Evolutionary conservation across 2,113 vertebrate species (phyloP).

Genomic region (Phylloscopus whistleri): DNA sequence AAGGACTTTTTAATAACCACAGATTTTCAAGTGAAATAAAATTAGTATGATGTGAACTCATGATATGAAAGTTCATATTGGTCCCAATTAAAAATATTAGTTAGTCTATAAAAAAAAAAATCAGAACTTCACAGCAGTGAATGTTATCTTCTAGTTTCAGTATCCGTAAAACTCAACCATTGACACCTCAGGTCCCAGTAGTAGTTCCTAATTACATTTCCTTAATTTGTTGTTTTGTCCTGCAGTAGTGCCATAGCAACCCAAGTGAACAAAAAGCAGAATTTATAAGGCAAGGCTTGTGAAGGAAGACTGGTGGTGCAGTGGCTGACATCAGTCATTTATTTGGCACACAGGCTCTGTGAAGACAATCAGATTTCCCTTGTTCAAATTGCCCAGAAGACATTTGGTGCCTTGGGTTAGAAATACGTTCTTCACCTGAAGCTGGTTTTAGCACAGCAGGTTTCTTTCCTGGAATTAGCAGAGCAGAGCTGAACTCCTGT

Average conservation of each 20-base stretch:
- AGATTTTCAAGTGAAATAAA: neutral
- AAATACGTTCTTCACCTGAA: neutral
- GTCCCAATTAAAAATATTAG: neutral
- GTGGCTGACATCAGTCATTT: neutral
- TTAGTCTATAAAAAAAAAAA: neutral
- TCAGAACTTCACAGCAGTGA: neutral
- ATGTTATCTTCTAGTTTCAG: neutral
- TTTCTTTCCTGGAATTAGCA: neutral
- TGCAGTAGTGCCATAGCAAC: neutral
- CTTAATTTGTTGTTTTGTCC: neutral
- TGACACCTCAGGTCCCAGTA: neutral
- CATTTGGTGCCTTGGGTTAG: neutral
- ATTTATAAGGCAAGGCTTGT: neutral
- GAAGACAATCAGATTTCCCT: neutral
- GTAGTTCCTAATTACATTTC: neutral
- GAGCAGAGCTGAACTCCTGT: neutral
- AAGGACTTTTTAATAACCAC: neutral
- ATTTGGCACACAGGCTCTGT: neutral
- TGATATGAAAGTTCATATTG: neutral
- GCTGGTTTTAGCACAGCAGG: neutral
- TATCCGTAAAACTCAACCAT: neutral
- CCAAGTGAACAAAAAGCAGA: neutral
- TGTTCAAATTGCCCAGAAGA: neutral
- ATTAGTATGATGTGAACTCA: neutral
- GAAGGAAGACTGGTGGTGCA: neutral